These are phyloP conservation scores for Linnaemya tessellans DNA, from an alignment of 2,888 invertebrate genomes.

Conservation along the genomic window DNA sequence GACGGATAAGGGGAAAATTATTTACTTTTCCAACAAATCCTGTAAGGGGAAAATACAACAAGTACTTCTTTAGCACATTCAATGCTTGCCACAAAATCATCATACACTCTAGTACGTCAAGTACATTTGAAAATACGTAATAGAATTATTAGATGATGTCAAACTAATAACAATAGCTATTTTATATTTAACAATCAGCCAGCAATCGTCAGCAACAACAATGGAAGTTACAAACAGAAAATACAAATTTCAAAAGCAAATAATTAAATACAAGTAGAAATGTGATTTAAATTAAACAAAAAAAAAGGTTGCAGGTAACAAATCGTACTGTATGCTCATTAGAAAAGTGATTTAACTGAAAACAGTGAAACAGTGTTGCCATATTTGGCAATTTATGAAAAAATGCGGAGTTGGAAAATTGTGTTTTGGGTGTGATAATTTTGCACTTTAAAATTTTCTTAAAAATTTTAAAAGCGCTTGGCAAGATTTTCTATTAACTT, in stretches of 20 bases:
- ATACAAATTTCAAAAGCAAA: slow-evolving; percentile 3
- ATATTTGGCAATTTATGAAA: too few species aligned
- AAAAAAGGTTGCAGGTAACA: slow-evolving; percentile 9
- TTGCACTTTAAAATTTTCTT: too few species aligned
- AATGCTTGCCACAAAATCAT: background rate
- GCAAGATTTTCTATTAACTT: too few species aligned
- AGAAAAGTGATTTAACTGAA: too few species aligned
- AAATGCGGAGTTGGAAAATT: too few species aligned
- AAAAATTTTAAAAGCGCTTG: too few species aligned
- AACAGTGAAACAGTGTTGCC: too few species aligned
- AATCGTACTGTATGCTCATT: background rate
- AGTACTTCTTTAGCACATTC: background rate
- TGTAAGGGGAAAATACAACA: too few species aligned
- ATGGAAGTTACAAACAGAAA: slow-evolving; percentile 11
- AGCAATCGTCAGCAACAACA: slow-evolving; percentile 1
- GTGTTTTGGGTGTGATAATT: too few species aligned
- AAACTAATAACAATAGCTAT: slow-evolving; percentile 18
- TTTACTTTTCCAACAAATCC: too few species aligned
- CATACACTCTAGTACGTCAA: background rate
- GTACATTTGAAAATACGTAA: background rate
- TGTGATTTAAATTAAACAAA: slow-evolving; percentile 27
- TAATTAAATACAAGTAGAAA: slow-evolving; percentile 22
- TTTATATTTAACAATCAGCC: slow-evolving; percentile 29
- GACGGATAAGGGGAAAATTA: too few species aligned
- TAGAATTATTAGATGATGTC: slow-evolving; percentile 37